Base-by-base conservation (phyloP, 2,888 invertebrate species). In the Laothoe populi region DNA sequence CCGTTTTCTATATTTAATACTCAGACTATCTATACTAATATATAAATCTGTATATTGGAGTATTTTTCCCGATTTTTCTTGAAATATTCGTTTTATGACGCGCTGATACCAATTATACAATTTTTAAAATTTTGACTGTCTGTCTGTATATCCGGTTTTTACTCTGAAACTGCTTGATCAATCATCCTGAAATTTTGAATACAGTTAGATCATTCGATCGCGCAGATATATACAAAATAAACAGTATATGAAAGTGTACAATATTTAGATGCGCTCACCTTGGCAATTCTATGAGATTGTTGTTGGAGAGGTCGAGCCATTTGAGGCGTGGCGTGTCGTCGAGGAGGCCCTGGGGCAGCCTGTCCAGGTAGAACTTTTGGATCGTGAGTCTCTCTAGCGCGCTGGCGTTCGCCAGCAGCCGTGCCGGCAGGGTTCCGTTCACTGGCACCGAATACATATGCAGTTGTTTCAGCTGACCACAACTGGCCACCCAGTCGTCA, bases 341-440 rank as follows among this genome's bases (percentile, higher is more conserved):
- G 26, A 81, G 67, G 46, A 81, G 67, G 11, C 57, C 68, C 23
- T 11, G 2, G 19, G 79, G 79, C 63, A 82, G 70, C 49, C 44
- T 3, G 5, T 1, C 4, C 59, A 74, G 68, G 45, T 16, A 35
- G 57, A 67, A 64, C 26, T 10, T 3, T 10, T 21, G 23, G 8
- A 70, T 31, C 23, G 42, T 11, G 31, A 66, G 61, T 21, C 0
- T 8, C 7, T 2, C 13, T n/a, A 74, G 65, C 23, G 62, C 62
- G 4, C 19, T 16, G 60, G 63, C 62, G 35, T 42, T 38, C 46
- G 53, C 35, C 44, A 75, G 60, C 46, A 48, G 21, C 58, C 59
- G 57, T 5, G 45, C 31, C 53, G 35, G 53, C 59, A 68, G 63
- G 46, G 49, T 48, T 44, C 24, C 38, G 19, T 16, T 3, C 44